A percentile compares a stretch with the other conserved stretches of the same genome.
Conservation (phyloP, 2,797 vertebrate species). For the Hyperoplus lanceolatus region DNA sequence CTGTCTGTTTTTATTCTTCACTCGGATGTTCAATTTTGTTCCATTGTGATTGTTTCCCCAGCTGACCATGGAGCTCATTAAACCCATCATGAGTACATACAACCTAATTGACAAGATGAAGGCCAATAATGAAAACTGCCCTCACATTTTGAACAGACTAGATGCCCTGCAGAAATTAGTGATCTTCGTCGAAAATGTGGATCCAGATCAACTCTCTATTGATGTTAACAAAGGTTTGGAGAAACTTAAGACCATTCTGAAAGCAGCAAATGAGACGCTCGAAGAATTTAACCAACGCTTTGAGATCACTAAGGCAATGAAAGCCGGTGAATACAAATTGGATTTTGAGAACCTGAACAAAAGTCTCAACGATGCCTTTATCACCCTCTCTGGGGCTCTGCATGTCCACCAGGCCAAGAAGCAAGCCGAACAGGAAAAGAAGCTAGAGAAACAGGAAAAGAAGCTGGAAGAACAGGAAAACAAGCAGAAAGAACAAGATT, state of each 20-base stretch:
- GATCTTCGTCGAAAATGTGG: neutral
- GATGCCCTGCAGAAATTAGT: constrained; percentile 8
- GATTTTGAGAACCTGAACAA: constrained; percentile 24
- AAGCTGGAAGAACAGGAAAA: neutral
- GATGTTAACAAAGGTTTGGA: neutral
- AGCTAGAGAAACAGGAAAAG: neutral
- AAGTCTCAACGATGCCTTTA: constrained; percentile 24
- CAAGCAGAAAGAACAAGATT: neutral
- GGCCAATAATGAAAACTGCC: neutral
- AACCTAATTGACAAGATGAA: neutral
- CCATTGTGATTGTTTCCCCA: neutral
- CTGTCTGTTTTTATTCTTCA: too few species aligned
- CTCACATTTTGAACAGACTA: neutral
- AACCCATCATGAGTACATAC: neutral
- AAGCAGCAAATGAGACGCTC: neutral
- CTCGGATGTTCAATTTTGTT: neutral
- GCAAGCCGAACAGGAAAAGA: neutral
- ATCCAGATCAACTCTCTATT: neutral
- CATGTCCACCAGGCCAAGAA: neutral
- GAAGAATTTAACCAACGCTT: too few species aligned
- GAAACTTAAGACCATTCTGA: neutral
- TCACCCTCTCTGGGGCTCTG: constrained; percentile 25
- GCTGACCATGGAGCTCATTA: constrained; percentile 21
- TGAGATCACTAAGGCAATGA: too few species aligned
- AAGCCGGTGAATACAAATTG: neutral